Evolutionary conservation across 2,113 vertebrate genomes (phyloP).

Genomic region (Euleptes europaea): DNA sequence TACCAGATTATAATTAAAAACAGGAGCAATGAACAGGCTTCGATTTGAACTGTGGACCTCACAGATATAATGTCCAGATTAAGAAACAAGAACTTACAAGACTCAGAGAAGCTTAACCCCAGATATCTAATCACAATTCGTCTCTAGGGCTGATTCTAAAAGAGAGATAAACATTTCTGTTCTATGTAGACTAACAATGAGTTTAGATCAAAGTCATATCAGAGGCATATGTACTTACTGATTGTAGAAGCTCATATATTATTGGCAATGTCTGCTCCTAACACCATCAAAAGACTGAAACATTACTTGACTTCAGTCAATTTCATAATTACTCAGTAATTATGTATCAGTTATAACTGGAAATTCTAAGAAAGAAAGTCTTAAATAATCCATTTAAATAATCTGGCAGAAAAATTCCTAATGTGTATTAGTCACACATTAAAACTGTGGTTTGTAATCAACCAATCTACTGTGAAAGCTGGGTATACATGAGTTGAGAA

Average conservation of each 20-base stretch:
- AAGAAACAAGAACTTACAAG: constrained; percentile 64
- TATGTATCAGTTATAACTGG: neutral
- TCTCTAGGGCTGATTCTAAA: constrained; percentile 56
- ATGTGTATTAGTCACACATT: neutral
- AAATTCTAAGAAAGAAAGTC: neutral
- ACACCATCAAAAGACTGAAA: neutral
- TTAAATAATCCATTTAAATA: neutral
- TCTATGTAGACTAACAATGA: constrained; percentile 48
- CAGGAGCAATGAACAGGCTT: constrained; percentile 52
- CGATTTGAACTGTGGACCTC: constrained; percentile 58
- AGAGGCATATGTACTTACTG: constrained; percentile 15
- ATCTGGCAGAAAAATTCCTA: too few relatives aligned
- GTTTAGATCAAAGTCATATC: constrained; percentile 32
- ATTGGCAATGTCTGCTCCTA: neutral
- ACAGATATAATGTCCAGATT: constrained; percentile 54
- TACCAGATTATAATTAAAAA: constrained; percentile 65
- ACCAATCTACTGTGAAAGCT: too few relatives aligned
- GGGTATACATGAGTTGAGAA: neutral
- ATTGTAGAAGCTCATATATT: constrained; percentile 43
- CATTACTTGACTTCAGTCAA: neutral
- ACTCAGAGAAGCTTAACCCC: constrained; percentile 63
- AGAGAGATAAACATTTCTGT: constrained; percentile 60
- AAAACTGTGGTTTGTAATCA: neutral
- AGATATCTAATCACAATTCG: constrained; percentile 47
- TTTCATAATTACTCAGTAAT: neutral